Percentiles rank a stretch among this genome's conserved stretches.
Conservation (phyloP, 1,140 invertebrate species). For the Pteromalus puparum region DNA sequence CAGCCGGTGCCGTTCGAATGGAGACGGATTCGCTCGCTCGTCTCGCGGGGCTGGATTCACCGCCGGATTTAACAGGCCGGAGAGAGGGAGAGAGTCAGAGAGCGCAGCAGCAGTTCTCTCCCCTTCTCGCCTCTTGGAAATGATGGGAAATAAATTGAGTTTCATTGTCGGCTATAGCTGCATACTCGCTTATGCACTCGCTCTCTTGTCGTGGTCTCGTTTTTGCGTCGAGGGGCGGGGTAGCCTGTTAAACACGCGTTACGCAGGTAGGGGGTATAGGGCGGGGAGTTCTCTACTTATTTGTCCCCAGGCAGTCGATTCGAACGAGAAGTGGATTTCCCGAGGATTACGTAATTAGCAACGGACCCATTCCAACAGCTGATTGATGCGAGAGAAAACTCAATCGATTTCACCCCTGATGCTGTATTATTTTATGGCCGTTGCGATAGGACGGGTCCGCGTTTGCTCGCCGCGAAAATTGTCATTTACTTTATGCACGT, state of each 20-base stretch:
- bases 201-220: neutral
- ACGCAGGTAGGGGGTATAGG: neutral
- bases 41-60: neutral
- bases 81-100: too few species aligned
- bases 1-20: neutral
- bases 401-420: neutral
- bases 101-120: neutral
- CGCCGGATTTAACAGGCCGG: neutral
- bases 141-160: constrained; percentile 47
- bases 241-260: constrained; percentile 6
- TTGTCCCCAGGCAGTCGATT: neutral
- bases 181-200: neutral
- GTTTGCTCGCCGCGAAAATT: neutral
- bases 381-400: neutral
- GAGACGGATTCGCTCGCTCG: constrained; percentile 43
- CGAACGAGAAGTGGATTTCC: neutral
- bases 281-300: neutral
- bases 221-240: neutral
- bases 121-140: constrained; percentile 14
- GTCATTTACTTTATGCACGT: neutral
- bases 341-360: neutral
- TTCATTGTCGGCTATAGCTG: constrained; percentile 27
- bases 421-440: neutral
- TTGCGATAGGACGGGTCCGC: neutral
- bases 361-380: neutral